Percentiles rank a stretch among this genome's conserved stretches.
These are phyloP conservation scores for Cyclopterus lumpus DNA, from an alignment of 2,797 vertebrate species.

Conservation along the genomic window DNA sequence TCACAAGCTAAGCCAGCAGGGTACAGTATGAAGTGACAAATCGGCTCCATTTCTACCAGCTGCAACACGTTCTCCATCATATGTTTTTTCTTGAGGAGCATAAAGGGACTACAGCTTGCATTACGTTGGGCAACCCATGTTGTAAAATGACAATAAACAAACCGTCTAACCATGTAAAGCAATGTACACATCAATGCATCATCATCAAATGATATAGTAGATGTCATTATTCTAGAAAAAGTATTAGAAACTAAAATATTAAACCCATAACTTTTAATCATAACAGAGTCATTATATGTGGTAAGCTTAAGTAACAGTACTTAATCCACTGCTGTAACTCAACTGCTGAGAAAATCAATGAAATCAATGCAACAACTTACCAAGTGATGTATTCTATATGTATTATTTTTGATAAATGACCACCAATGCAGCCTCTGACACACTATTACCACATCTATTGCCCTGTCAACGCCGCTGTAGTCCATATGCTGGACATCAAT, in stretches of 20 bases:
- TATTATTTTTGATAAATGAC: background rate
- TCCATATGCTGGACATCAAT: background rate
- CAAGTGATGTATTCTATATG: background rate
- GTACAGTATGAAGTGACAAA: background rate
- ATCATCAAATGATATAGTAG: background rate
- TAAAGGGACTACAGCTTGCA: background rate
- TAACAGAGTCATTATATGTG: background rate
- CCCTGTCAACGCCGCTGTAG: background rate
- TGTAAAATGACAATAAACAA: background rate
- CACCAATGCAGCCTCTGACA: background rate
- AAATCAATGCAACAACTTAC: background rate
- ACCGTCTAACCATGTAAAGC: background rate
- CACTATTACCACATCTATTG: background rate
- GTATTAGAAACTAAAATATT: background rate
- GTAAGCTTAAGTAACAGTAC: no score
- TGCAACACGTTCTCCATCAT: background rate
- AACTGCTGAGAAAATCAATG: background rate
- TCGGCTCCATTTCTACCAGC: background rate
- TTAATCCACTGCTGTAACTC: background rate
- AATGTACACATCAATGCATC: background rate
- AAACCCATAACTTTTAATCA: background rate
- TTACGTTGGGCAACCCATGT: background rate
- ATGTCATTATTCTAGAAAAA: background rate
- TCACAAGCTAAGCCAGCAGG: background rate
- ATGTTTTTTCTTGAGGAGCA: background rate